Percentiles rank a stretch among this genome's conserved stretches.
Evolutionary conservation across 2,797 vertebrate genomes (phyloP).

Genomic region (Smutsia temminckii): DNA sequence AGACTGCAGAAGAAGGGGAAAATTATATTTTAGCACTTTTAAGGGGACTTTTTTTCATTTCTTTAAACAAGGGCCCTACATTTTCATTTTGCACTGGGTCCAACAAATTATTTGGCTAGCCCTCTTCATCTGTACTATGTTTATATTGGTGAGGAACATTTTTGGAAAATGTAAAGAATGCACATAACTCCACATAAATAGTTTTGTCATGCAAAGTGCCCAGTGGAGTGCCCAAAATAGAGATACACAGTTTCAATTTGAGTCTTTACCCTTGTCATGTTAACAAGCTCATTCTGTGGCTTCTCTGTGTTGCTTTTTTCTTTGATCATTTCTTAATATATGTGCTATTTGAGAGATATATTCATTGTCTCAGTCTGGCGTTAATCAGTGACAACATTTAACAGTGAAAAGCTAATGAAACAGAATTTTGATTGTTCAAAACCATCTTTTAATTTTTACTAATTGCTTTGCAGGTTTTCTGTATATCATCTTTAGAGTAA

Average conservation of each 20-base stretch:
- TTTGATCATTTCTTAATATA: constrained; percentile 37
- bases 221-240: not conserved
- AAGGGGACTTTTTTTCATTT: not conserved
- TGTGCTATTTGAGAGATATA: constrained; percentile 49
- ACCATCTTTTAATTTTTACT: constrained; percentile 39
- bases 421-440: constrained; percentile 58
- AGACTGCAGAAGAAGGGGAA: not conserved
- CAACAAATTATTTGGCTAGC: not conserved
- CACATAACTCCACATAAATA: too few species aligned
- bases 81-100: not conserved
- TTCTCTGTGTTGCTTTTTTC: not conserved
- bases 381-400: constrained; percentile 45
- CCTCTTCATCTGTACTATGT: not conserved
- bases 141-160: not conserved
- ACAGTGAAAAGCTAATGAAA: constrained; percentile 57
- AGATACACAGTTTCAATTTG: not conserved
- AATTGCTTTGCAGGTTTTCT: constrained; percentile 52
- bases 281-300: constrained; percentile 4
- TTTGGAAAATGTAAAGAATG: not conserved
- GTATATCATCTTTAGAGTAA: constrained; percentile 55
- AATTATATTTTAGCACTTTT: not conserved
- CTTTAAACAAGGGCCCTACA: not conserved
- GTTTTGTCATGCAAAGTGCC: not conserved
- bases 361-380: not conserved
- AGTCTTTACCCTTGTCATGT: not conserved